These are phyloP conservation scores for Acanthisitta chloris DNA, from an alignment of 2,113 vertebrate species.

Conservation along the genomic window DNA sequence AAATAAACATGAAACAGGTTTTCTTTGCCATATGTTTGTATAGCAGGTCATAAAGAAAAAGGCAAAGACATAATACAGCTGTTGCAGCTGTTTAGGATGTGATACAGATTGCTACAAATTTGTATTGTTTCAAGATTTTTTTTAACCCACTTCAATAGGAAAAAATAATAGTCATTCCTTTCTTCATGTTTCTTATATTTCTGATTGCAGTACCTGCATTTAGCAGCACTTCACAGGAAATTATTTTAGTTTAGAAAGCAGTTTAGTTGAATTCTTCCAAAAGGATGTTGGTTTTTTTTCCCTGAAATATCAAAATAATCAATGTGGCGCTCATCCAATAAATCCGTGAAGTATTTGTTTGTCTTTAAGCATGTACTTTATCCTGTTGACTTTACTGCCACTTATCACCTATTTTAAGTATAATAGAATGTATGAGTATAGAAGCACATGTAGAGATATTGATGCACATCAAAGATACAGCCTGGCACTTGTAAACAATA, in stretches of 20 bases:
- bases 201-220: neutral
- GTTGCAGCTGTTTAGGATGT: neutral
- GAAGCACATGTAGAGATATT: neutral
- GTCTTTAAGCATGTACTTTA: neutral
- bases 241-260: neutral
- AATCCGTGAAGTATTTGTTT: neutral
- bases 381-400: neutral
- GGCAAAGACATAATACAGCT: neutral
- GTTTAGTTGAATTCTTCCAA: neutral
- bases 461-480: neutral
- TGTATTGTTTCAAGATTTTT: neutral
- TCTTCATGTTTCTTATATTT: neutral
- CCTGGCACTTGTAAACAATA: neutral
- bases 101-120: neutral
- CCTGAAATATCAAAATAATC: constrained; percentile 2
- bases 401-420: neutral
- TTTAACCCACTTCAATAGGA: neutral
- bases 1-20: neutral
- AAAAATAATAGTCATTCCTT: neutral
- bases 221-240: neutral
- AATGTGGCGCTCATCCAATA: neutral
- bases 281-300: neutral
- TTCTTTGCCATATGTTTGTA: neutral
- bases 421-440: neutral
- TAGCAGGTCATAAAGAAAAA: neutral